Evolutionary conservation across 2,888 invertebrate genomes (phyloP).

Genomic region (Latrodectus elegans): DNA sequence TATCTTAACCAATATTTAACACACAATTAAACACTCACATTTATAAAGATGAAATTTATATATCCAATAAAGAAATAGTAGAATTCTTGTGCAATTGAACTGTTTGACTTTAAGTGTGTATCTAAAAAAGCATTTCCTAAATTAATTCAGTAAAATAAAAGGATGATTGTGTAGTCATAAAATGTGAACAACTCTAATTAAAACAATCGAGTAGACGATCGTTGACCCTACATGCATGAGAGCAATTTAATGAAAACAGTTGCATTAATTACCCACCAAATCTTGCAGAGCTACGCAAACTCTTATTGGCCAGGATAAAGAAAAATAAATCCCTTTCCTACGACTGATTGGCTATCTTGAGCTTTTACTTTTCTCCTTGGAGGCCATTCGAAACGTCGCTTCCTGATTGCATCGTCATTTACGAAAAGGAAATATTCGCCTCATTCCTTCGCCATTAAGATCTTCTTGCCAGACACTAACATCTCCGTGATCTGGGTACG

Average conservation of each 20-base stretch:
- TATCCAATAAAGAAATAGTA: too few relatives aligned
- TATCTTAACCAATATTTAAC: too few relatives aligned
- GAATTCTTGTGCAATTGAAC: too few relatives aligned
- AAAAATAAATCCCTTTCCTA: constrained; percentile 35
- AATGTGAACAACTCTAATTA: neutral
- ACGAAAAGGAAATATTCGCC: constrained; percentile 38
- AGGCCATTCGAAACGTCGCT: constrained; percentile 36
- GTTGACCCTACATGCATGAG: neutral
- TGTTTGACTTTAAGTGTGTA: too few relatives aligned
- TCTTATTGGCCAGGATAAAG: constrained; percentile 17
- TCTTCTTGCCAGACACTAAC: constrained; percentile 21
- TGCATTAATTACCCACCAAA: constrained; percentile 43
- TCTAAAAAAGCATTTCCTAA: too few relatives aligned
- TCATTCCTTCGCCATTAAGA: constrained; percentile 38
- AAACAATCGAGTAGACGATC: neutral
- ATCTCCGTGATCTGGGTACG: constrained; percentile 40
- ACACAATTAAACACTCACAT: too few relatives aligned
- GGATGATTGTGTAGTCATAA: too few relatives aligned
- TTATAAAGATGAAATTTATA: too few relatives aligned
- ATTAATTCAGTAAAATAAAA: too few relatives aligned
- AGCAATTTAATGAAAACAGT: constrained; percentile 44
- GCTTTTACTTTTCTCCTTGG: constrained; percentile 20
- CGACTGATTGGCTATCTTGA: constrained; percentile 23
- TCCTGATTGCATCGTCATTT: constrained; percentile 56
- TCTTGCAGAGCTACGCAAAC: constrained; percentile 4